These are phyloP conservation scores for Aproaerema taeniolella DNA, from an alignment of 2,888 invertebrate species.

Conservation along the genomic window DNA sequence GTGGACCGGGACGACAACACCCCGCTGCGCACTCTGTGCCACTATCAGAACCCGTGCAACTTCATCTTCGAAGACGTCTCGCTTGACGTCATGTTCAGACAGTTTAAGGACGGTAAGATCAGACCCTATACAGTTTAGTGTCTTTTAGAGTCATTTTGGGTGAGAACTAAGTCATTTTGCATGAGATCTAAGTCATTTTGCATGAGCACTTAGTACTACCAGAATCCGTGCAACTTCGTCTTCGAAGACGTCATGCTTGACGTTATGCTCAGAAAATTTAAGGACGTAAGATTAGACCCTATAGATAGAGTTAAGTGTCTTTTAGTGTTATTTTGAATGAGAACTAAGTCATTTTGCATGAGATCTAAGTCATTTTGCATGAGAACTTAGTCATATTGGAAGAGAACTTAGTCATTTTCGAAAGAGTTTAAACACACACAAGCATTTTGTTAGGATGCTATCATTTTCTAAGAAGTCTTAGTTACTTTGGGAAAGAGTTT, in stretches of 20 bases:
- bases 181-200: no score
- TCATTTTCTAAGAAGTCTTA: no score
- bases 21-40: slow-evolving; percentile 92
- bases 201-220: no score
- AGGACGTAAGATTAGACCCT: slow-evolving; percentile 81
- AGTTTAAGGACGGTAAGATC: slow-evolving; percentile 93
- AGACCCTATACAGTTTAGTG: neutral
- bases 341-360: neutral
- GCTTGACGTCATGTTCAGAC: slow-evolving; percentile 95
- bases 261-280: slow-evolving; percentile 97
- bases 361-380: no score
- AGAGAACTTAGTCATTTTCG: no score
- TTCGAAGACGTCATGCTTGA: slow-evolving; percentile 97
- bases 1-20: slow-evolving; percentile 99
- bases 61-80: slow-evolving; percentile 98
- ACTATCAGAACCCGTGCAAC: slow-evolving; percentile 97
- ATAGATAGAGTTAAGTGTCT: neutral
- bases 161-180: neutral
- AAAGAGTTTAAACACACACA: no score
- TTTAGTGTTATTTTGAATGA: neutral
- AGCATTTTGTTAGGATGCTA: no score
- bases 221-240: slow-evolving; percentile 96
- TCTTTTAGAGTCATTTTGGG: neutral
- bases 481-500: neutral
- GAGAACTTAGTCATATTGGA: no score